Base-by-base conservation (phyloP, 1,140 invertebrate species). In the Monochamus saltuarius region DNA sequence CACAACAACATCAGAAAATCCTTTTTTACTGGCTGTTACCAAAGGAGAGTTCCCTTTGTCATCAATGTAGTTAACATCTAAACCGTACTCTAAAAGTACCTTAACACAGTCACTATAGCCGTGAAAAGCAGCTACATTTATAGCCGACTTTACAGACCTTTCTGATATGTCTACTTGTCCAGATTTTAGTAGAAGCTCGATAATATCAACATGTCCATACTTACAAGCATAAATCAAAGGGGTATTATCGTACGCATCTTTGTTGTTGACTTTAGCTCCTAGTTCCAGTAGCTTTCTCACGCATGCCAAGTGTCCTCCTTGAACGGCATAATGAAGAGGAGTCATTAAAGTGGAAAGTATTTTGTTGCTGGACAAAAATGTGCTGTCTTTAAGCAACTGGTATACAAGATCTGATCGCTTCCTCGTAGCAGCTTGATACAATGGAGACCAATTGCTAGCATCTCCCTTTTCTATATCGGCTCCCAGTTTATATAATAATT, bases 301-400 rank as follows among this genome's bases (percentile, higher is more conserved):
- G 29, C 45, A 47, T 16, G 10, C 11, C 13, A 47, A 10, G 17
- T 47, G 45, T 4, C 45, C 45, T 4, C 45, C 45, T 47, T 47
- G 45, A 47, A 16, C 17, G 45, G 45, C 45, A 10, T 47, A 47
- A 11, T 47, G 45, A 11, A 47, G 45, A 29, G 45, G 45, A 47
- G 45, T 47, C 16, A 47, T 16, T 7, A n/a, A 17, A 11, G 45
- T 19, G 17, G 17, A 6, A 11, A 11, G 11, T 1, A 11, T 17
- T 19, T 14, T 8, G 1, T 11, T 10, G 4, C 7, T 19, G 6
- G 11, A 1, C 10, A 11, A 17, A 11, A 47, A 47, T 11, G 14
- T 29, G 0, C 11, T n/a, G 6, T 47, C 17, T 19, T 14, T 47
- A 10, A 47, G 45, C 11, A 16, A 17, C 10, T 47, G 45, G 17